Evolutionary conservation across 2,888 invertebrate species (phyloP).

Genomic region (Mantis religiosa): DNA sequence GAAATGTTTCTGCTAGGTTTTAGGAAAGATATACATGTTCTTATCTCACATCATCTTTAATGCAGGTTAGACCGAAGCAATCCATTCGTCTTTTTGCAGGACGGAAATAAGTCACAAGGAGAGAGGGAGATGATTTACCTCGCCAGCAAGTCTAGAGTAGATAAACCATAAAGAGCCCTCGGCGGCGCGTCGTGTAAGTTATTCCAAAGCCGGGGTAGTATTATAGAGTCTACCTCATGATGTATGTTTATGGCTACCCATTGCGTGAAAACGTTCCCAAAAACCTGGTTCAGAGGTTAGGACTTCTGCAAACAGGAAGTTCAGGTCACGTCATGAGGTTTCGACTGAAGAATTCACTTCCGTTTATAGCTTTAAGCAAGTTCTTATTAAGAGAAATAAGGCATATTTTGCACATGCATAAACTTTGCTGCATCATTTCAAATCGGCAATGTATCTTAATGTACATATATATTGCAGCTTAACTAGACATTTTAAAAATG

Average conservation of each 20-base stretch:
- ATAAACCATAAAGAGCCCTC: neutral
- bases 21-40: neutral
- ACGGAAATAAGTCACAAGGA: neutral
- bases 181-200: neutral
- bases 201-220: neutral
- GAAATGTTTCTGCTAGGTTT: neutral
- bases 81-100: neutral
- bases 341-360: neutral
- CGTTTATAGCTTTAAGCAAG: neutral
- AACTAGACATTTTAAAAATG: too few relatives aligned
- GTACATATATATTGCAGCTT: too few relatives aligned
- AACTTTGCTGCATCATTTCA: too few relatives aligned
- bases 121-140: neutral
- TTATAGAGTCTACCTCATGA: neutral
- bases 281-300: neutral
- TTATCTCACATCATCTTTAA: neutral
- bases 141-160: neutral
- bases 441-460: too few relatives aligned
- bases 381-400: neutral
- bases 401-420: too few relatives aligned
- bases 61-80: neutral
- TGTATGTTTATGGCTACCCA: neutral
- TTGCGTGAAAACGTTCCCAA: neutral
- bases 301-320: neutral
- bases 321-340: neutral